Evolutionary conservation across 2,797 vertebrate species (phyloP).

Genomic region (Manis crassicaudata): DNA sequence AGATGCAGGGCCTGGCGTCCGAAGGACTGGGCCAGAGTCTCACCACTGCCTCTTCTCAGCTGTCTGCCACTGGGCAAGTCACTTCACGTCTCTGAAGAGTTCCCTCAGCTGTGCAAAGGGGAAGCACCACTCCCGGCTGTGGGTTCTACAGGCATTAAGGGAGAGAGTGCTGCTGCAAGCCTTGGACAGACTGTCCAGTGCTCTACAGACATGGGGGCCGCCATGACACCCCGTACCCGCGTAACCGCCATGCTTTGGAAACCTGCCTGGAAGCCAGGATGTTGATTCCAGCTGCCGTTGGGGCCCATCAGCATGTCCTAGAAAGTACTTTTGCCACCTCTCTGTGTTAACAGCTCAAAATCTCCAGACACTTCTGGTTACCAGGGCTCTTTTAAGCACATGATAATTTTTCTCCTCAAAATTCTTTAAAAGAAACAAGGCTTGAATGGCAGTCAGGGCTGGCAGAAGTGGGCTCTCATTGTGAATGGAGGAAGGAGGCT

Average conservation of each 20-base stretch:
- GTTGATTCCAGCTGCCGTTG: slow-evolving; percentile 53
- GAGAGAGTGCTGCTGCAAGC: background rate
- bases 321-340: slow-evolving; percentile 62
- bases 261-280: slow-evolving; percentile 52
- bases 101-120: background rate
- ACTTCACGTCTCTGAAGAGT: background rate
- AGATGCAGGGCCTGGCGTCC: background rate
- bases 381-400: slow-evolving; percentile 25
- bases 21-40: background rate
- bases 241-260: background rate
- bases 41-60: background rate
- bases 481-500: slow-evolving; percentile 74
- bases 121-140: too few species aligned
- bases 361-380: slow-evolving; percentile 65
- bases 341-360: slow-evolving; percentile 63
- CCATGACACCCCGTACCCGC: background rate
- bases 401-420: slow-evolving; percentile 55
- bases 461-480: slow-evolving; percentile 66
- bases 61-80: background rate
- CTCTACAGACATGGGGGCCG: background rate
- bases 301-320: slow-evolving; percentile 65
- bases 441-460: slow-evolving; percentile 54
- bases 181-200: too few species aligned
- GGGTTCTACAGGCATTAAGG: background rate
- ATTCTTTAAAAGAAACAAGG: slow-evolving; percentile 65